These are phyloP conservation scores for Smutsia gigantea DNA, from an alignment of 2,797 vertebrate genomes.

Conservation along the genomic window DNA sequence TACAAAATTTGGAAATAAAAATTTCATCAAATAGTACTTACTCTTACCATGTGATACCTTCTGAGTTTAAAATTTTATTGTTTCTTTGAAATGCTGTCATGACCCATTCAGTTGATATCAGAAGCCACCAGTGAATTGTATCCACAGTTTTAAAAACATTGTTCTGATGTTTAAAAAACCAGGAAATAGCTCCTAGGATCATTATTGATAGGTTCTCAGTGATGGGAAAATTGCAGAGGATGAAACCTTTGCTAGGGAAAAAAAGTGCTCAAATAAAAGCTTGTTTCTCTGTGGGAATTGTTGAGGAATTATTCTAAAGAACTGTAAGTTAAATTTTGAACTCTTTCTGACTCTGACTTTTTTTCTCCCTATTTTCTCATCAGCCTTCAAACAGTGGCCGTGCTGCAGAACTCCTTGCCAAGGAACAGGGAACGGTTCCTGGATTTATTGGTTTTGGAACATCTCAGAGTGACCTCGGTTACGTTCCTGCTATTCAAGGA, in stretches of 20 bases:
- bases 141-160: background rate
- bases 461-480: conserved; percentile 92
- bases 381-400: conserved; percentile 97
- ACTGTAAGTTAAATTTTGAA: conserved; percentile 10
- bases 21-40: background rate
- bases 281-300: conserved; percentile 22
- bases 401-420: conserved; percentile 95
- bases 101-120: background rate
- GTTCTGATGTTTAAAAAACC: conserved; percentile 16
- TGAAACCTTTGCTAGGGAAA: background rate
- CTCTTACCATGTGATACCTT: background rate
- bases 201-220: conserved; percentile 8
- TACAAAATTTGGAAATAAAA: background rate
- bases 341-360: background rate
- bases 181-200: background rate
- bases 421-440: conserved; percentile 95
- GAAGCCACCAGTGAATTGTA: background rate
- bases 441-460: conserved; percentile 96
- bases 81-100: conserved; percentile 1
- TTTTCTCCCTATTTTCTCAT: conserved; percentile 41
- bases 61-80: background rate
- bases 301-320: background rate
- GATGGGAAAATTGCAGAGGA: background rate
- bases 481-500: conserved; percentile 96
- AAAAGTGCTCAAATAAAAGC: background rate